These are phyloP conservation scores for Oryzias curvinotus DNA, from an alignment of 2,113 vertebrate species.

Conservation along the genomic window DNA sequence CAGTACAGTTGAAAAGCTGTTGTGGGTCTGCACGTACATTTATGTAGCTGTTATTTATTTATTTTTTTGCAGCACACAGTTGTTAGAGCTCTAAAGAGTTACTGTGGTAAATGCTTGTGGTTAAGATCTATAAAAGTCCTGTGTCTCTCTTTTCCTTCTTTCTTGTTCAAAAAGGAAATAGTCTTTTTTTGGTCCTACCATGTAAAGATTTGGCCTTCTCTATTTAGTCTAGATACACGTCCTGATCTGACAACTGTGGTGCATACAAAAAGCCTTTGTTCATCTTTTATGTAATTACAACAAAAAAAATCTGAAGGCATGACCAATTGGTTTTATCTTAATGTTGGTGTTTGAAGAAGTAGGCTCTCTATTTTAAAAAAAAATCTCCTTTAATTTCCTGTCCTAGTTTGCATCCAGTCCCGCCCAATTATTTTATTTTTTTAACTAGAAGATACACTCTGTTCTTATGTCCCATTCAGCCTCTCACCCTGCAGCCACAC, in stretches of 20 bases:
- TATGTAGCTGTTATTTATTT: slow-evolving; percentile 9
- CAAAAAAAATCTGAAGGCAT: slow-evolving; percentile 17
- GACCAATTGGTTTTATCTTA: slow-evolving; percentile 9
- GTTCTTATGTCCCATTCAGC: not conserved
- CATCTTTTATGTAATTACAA: slow-evolving; percentile 1
- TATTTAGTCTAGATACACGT: slow-evolving; percentile 73
- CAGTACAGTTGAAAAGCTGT: not conserved
- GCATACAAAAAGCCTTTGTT: slow-evolving; percentile 21
- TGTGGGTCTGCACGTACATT: slow-evolving; percentile 3
- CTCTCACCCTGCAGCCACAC: not conserved
- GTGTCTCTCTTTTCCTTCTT: slow-evolving; percentile 34
- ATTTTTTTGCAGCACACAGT: slow-evolving; percentile 12
- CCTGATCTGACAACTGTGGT: slow-evolving; percentile 44
- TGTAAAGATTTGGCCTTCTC: slow-evolving; percentile 46
- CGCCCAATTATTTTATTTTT: too few relatives aligned
- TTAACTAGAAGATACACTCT: not conserved
- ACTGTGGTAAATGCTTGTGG: slow-evolving; percentile 25
- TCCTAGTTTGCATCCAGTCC: too few relatives aligned
- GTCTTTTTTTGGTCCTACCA: slow-evolving; percentile 55
- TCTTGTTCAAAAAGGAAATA: slow-evolving; percentile 51
- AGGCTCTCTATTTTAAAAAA: slow-evolving; percentile 20
- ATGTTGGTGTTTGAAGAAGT: slow-evolving; percentile 5
- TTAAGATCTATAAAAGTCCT: slow-evolving; percentile 45
- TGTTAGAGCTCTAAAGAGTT: slow-evolving; percentile 23
- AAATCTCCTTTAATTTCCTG: not conserved